A percentile compares a stretch with the other conserved stretches of the same genome.
phyloP scores from a whole-genome alignment of 2,797 vertebrate genomes.

The Borostomias antarcticus region DNA sequence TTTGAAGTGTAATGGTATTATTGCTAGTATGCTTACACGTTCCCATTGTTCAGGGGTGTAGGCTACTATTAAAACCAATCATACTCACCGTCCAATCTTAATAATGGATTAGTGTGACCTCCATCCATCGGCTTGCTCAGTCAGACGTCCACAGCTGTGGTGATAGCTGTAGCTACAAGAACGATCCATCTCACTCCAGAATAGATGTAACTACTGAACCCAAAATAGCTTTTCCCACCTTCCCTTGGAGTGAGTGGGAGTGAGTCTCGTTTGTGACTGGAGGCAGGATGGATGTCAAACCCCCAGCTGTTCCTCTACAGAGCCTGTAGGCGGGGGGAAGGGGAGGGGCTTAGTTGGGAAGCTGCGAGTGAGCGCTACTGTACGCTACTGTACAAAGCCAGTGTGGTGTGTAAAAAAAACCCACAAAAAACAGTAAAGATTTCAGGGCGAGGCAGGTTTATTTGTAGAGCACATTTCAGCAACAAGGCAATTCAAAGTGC shows the following conservation, averaged over 20 bases:
- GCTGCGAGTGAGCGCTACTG: not conserved
- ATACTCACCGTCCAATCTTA: not conserved
- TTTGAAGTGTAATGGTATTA: not conserved
- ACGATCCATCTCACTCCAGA: slow-evolving; percentile 10
- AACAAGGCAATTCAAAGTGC: no score
- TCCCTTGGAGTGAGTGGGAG: slow-evolving; percentile 12
- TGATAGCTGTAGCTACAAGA: not conserved
- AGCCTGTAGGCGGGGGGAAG: not conserved
- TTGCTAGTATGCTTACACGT: no score
- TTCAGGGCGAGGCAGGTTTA: no score
- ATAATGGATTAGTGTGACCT: not conserved
- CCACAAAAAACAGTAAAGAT: no score
- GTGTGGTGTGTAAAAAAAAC: no score
- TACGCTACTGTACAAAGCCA: no score
- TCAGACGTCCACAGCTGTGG: not conserved
- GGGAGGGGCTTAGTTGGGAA: not conserved
- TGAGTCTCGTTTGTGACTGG: slow-evolving; percentile 4
- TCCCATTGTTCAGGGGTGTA: not conserved
- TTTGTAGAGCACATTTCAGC: no score
- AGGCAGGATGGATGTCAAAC: slow-evolving; percentile 5
- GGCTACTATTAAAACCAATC: no score
- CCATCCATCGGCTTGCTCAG: not conserved
- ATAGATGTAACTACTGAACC: slow-evolving; percentile 3
- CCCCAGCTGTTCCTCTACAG: not conserved
- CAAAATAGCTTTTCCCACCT: slow-evolving; percentile 12